Evolutionary conservation across 2,113 vertebrate genomes (phyloP), one percentile per base, ranked within the genome.

Genomic region (Vireo altiloquus): DNA sequence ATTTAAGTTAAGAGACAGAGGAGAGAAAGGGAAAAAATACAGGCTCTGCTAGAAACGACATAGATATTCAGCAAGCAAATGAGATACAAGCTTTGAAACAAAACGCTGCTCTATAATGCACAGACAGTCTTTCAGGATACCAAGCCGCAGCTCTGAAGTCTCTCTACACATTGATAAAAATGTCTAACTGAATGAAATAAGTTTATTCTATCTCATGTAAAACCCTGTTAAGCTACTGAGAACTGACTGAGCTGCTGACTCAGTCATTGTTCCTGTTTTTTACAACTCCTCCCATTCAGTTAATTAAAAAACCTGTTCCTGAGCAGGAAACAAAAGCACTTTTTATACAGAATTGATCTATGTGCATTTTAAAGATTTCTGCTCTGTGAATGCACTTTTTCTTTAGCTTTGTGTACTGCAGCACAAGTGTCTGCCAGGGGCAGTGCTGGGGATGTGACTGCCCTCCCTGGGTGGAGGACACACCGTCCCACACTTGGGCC

Each of bases 271-370:
- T 96, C 69, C 92, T 96, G 39, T 18, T 74, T 93, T 92, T 93
- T 78, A 75, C 94, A 94, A 54, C 83, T 94, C 90, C 91, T 96
- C 91, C 90, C 64, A 47, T 94, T 91, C 85, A 93, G 71, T 97
- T 92, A 92, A 96, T 95, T 95, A 92, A 96, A 92, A 97, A 96
- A 94, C 79, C 87, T 92, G 77, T 74, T 96, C 95, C 95, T 96
- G 90, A 68, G 47, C 87, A 82, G 72, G 92, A 95, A 92, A 96
- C 84, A 94, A 95, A 94, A 97, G 79, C 92, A 93, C 93, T 96
- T 96, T 96, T 97, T 94, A 84, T 92, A 61, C 37, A 7, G 81
- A 90, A 89, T 50, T 82, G 89, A 82, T 94, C 89, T 96, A 68
- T 87, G 86, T 90, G 91, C 92, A 92, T 96, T 95, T 96, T 96